Conservation (phyloP, 2,113 vertebrate species). For the Vidua chalybeata region DNA sequence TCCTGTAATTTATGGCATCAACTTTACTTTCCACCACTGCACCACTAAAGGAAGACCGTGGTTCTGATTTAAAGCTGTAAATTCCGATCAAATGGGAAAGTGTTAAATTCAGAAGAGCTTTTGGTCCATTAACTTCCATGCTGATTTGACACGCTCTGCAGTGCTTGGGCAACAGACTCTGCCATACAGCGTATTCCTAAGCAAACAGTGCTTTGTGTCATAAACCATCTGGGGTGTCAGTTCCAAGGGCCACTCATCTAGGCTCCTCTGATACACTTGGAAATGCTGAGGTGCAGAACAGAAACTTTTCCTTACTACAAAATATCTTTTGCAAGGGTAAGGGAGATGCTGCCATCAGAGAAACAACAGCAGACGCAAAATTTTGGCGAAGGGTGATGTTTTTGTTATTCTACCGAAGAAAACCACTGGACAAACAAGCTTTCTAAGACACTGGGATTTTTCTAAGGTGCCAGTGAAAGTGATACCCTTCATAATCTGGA, state of each 20-base stretch:
- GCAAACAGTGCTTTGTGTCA: slow-evolving; percentile 78
- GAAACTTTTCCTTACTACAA: slow-evolving; percentile 35
- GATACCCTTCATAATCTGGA: slow-evolving; percentile 77
- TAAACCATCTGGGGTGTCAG: slow-evolving; percentile 77
- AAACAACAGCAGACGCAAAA: slow-evolving; percentile 18
- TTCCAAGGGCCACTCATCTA: slow-evolving; percentile 56
- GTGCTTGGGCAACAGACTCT: slow-evolving; percentile 71
- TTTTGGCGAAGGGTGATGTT: slow-evolving; percentile 60
- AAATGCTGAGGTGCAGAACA: slow-evolving; percentile 59
- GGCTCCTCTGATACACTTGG: slow-evolving; percentile 57
- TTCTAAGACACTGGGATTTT: slow-evolving; percentile 62
- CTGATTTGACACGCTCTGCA: slow-evolving; percentile 73
- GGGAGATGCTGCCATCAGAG: slow-evolving; percentile 19
- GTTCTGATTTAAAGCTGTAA: slow-evolving; percentile 58
- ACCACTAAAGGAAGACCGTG: not conserved
- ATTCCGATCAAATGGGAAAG: slow-evolving; percentile 75
- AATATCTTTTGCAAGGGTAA: slow-evolving; percentile 35
- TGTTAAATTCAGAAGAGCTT: slow-evolving; percentile 72
- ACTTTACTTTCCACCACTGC: not conserved
- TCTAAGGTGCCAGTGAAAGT: slow-evolving; percentile 73
- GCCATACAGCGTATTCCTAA: slow-evolving; percentile 70
- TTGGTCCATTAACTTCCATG: slow-evolving; percentile 76
- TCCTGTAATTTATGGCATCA: not conserved
- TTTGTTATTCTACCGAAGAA: slow-evolving; percentile 67
- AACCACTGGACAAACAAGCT: slow-evolving; percentile 56